phyloP scores from a whole-genome alignment of 2,888 invertebrate genomes.

The Latrodectus elegans region DNA sequence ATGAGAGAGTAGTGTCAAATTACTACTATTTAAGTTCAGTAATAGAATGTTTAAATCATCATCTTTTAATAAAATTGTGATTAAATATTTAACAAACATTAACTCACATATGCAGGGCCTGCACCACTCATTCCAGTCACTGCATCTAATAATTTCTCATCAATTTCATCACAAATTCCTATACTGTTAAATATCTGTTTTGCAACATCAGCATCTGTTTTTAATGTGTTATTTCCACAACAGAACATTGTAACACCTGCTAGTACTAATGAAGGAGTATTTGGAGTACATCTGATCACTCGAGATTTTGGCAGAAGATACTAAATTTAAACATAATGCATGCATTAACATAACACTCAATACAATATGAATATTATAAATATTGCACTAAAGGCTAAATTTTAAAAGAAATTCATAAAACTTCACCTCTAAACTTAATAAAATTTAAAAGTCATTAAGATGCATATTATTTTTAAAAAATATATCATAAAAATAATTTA shows the following conservation, averaged over 20 bases:
- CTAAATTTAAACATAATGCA: constrained; percentile 74
- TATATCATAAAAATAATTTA: not conserved
- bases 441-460: no score
- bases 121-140: constrained; percentile 95
- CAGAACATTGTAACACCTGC: constrained; percentile 89
- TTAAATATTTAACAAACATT: no score
- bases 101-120: constrained; percentile 95
- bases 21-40: no score
- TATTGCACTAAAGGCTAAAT: no score
- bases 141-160: constrained; percentile 90
- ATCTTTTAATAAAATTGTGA: no score
- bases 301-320: constrained; percentile 82
- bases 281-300: constrained; percentile 94
- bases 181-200: constrained; percentile 83
- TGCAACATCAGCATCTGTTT: constrained; percentile 77
- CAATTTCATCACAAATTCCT: constrained; percentile 90
- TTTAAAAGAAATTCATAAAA: no score
- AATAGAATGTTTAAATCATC: no score
- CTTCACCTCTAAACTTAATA: no score
- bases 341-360: no score
- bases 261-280: constrained; percentile 89
- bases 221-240: constrained; percentile 81
- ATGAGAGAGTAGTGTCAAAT: no score
- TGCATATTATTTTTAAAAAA: not conserved
- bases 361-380: no score